Evolutionary conservation across 2,113 vertebrate species (phyloP), one percentile per base, ranked within the genome.

Genomic region (Neotoma lepida): DNA sequence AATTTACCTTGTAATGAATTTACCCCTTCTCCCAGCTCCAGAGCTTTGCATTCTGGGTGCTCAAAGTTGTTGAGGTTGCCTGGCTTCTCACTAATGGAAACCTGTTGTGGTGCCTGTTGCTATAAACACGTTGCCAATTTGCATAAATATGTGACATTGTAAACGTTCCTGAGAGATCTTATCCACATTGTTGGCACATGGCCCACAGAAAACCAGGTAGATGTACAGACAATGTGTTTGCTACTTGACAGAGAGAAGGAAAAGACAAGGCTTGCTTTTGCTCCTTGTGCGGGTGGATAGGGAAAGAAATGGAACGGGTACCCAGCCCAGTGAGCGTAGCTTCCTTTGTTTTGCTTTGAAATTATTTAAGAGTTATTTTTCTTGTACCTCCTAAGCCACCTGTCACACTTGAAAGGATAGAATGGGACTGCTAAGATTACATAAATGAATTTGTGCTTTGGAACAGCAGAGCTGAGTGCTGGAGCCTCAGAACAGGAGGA

Each of bases 21-120:
- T 71, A 74, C 1, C 86, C 30, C 28, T 13, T 20, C 71, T 71
- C 44, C 44, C 46, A 1, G 14, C 54, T 64, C 56, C 35, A 20
- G 89, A 54, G 87, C 46, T 17, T 46, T 63, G 20, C 9, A 22
- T 70, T 73, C 64, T 68, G 6, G 15, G 61, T 8, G 6, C 73
- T 70, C 80, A 77, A 28, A 93, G 89, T 78, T 93, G 84, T 80
- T 76, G 17, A 6, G 39, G 93, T 61, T 94, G 78, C 90, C 39
- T 13, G 58, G 78, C 82, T 95, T 87, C 90, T 97, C 78, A 95
- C 97, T 97, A 86, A 97, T 89, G 97, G 98, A 96, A 98, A 98
- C 97, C 98, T 99, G 99, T 99, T 99, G 98, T 99, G 99, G 98
- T 97, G 95, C 97, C 98, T 95, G 99, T 99, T 99, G 99, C 99